A percentile compares a stretch with the other conserved stretches of the same genome.
phyloP scores from a whole-genome alignment of 2,888 invertebrate genomes.

The Caenorhabditis sp. region DNA sequence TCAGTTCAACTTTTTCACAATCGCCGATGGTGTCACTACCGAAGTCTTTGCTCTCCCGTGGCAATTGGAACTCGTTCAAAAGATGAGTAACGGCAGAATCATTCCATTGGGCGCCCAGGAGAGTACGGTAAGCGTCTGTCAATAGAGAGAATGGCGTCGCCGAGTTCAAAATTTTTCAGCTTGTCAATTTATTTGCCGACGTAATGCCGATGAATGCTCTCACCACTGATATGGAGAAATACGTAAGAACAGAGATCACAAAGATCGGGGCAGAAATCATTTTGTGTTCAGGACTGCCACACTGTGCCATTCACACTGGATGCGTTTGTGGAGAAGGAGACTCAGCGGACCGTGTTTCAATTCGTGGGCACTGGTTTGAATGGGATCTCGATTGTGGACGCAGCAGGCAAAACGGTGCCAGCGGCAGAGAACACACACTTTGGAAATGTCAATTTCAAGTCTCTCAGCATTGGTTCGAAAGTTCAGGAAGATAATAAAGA shows the following conservation, averaged over 20 bases:
- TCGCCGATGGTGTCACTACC: slow-evolving; percentile 26
- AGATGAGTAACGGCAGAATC: slow-evolving; percentile 36
- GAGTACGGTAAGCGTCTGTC: slow-evolving; percentile 12
- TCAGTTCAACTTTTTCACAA: slow-evolving; percentile 41
- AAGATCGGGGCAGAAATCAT: not conserved
- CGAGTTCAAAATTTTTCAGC: not conserved
- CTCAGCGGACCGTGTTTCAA: slow-evolving; percentile 13
- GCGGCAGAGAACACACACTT: not conserved
- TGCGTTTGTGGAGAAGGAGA: slow-evolving; percentile 21
- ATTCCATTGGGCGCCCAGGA: slow-evolving; percentile 12
- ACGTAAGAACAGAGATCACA: not conserved
- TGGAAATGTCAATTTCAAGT: slow-evolving; percentile 7
- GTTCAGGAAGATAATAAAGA: too few species aligned
- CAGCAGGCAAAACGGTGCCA: slow-evolving; percentile 3
- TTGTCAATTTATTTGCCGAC: slow-evolving; percentile 25
- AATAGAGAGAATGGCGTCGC: not conserved
- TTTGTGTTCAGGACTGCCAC: slow-evolving; percentile 20
- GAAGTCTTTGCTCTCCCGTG: slow-evolving; percentile 30
- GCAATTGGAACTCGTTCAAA: slow-evolving; percentile 28
- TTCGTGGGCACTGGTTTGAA: slow-evolving; percentile 25
- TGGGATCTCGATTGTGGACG: slow-evolving; percentile 1
- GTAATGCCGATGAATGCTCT: slow-evolving; percentile 18
- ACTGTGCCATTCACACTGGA: slow-evolving; percentile 4
- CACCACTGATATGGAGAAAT: slow-evolving; percentile 36
- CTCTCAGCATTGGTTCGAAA: slow-evolving; percentile 25